Evolutionary conservation across 2,888 invertebrate genomes (phyloP), one percentile per base, ranked within the genome.

Genomic region (Tribolium freemani): DNA sequence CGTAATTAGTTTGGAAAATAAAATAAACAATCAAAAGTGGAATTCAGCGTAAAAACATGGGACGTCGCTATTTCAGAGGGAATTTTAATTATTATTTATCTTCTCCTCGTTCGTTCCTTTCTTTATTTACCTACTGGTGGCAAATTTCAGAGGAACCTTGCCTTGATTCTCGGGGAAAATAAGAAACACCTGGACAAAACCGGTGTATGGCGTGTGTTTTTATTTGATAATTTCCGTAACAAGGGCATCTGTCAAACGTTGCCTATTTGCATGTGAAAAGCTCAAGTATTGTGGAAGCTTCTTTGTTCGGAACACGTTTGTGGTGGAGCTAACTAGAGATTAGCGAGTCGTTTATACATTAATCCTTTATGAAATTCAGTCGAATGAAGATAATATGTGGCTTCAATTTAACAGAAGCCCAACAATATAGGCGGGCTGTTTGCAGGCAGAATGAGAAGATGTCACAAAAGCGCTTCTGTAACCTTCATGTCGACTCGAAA

Each of bases 191-290:
- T 31, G 30, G 38, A 38, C 3, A 26, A 3, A 26, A 26, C 26
- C 26, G 26, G 3, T 38, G 8, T 38, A n/a, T n/a, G 38, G 38
- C 8, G 38, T n/a, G n/a, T 38, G 38, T 38, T 38, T 38, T 38
- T 38, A 38, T 38, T 38, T 38, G 68, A 69, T 72, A 69, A 73
- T 73, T 73, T 73, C 66, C 11, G 51, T 60, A 69, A 66, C 69
- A 69, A 69, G 69, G 69, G 73, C 64, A 73, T 73, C 73, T 73
- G 73, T 66, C 69, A 60, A 73, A 72, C 69, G 57, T 50, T 69
- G 50, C 64, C 64, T 56, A 73, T 73, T 73, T 69, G 73, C 73
- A 73, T 73, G 38, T 72, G 72, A 69, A 72, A 72, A 69, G 72
- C 51, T 31, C 72, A 69, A 69, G 69, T 63, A 73, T 73, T 73